phyloP scores from a whole-genome alignment of 2,797 vertebrate species.

The Microchirus variegatus region DNA sequence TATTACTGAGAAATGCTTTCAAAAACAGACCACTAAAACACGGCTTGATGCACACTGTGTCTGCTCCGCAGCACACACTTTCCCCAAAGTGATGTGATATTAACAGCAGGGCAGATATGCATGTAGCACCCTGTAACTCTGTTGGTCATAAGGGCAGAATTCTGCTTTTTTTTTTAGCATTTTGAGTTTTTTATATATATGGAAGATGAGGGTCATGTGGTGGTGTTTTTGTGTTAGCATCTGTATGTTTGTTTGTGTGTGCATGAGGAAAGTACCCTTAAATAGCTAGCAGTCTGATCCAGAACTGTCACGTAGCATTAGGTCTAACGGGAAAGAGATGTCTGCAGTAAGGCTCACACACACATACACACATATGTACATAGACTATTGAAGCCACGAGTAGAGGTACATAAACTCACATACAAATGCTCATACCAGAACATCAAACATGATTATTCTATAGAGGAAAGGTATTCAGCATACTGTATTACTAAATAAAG shows the following conservation, averaged over 20 bases:
- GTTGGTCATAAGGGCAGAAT: conserved; percentile 2
- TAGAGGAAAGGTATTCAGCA: too few species aligned
- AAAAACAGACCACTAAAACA: conserved; percentile 34
- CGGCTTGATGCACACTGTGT: conserved; percentile 31
- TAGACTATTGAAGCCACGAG: not conserved
- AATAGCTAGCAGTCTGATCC: conserved; percentile 75
- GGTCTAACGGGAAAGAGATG: conserved; percentile 56
- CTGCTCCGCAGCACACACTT: conserved; percentile 32
- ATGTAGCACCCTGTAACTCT: conserved; percentile 2
- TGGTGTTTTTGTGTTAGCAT: not conserved
- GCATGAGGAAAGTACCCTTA: conserved; percentile 49
- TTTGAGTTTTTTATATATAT: conserved; percentile 2
- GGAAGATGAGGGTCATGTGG: conserved; percentile 22
- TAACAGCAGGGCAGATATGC: conserved; percentile 21
- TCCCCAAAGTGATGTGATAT: conserved; percentile 33
- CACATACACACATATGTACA: conserved; percentile 11
- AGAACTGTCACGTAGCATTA: conserved; percentile 80
- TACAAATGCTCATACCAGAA: too few species aligned
- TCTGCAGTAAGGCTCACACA: conserved; percentile 37
- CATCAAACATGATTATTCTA: too few species aligned
- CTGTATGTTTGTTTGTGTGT: conserved; percentile 17
- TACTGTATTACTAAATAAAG: too few species aligned
- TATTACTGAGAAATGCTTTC: conserved; percentile 16
- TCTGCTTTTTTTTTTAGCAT: too few species aligned
- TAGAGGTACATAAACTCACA: not conserved